phyloP scores from a whole-genome alignment of 2,113 vertebrate species.

The Turnix velox region DNA sequence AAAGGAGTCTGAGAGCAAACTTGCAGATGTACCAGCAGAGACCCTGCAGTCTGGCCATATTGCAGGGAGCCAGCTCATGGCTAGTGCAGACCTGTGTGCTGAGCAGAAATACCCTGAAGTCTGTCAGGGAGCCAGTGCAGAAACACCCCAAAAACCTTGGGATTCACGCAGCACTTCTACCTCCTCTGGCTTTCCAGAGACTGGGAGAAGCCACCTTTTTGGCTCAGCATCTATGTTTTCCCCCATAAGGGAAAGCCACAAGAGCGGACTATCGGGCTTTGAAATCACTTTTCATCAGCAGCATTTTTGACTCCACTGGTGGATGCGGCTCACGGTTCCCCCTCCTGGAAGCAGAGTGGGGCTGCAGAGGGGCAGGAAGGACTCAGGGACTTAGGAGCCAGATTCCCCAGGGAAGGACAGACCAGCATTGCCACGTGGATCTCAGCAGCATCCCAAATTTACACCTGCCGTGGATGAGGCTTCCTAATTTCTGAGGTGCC shows the following conservation, averaged over 20 bases:
- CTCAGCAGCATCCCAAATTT: background rate
- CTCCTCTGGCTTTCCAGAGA: background rate
- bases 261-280: background rate
- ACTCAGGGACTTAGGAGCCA: background rate
- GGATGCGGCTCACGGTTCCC: background rate
- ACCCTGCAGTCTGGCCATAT: accelerated
- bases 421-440: background rate
- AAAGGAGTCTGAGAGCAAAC: accelerated
- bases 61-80: background rate
- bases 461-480: background rate
- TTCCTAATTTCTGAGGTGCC: background rate
- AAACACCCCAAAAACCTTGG: background rate
- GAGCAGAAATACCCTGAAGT: background rate
- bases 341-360: background rate
- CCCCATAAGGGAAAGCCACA: accelerated
- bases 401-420: background rate
- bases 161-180: background rate
- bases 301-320: accelerated
- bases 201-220: background rate
- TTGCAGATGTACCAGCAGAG: background rate
- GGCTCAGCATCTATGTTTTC: background rate
- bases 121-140: background rate
- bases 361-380: background rate
- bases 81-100: background rate
- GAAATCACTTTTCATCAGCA: background rate